Conservation (phyloP, 1,140 invertebrate species). For the Pemphigus obesinymphae region DNA sequence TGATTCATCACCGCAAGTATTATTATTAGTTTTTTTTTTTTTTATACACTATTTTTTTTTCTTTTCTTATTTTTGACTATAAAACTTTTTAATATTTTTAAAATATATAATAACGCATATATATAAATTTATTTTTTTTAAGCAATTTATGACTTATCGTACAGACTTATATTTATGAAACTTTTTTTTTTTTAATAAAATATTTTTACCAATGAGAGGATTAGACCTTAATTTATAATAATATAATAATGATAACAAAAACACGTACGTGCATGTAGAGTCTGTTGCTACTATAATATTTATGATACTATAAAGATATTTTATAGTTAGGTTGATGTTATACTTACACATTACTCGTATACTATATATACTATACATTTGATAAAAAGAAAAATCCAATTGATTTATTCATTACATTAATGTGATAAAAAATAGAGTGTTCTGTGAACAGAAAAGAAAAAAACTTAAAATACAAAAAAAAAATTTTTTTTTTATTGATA, state of each 20-base stretch:
- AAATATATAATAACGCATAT: conserved; percentile 13
- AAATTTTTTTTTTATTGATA: not conserved
- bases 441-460: conserved; percentile 20
- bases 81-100: conserved; percentile 32
- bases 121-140: conserved; percentile 36
- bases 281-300: not conserved
- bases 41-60: not conserved
- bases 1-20: conserved; percentile 35
- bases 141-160: conserved; percentile 30
- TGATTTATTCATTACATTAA: conserved; percentile 20
- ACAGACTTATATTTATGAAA: conserved; percentile 17
- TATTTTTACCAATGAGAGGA: conserved; percentile 42
- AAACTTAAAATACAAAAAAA: not conserved
- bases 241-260: not conserved
- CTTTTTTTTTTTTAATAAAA: conserved; percentile 11
- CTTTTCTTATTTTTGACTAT: conserved; percentile 20
- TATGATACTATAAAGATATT: not conserved
- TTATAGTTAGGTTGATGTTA: conserved; percentile 1
- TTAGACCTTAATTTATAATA: conserved; percentile 30
- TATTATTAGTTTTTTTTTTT: conserved; percentile 33
- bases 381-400: not conserved
- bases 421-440: not conserved
- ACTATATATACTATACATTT: not conserved
- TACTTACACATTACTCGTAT: conserved; percentile 9
- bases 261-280: not conserved